A percentile compares a stretch with the other conserved stretches of the same genome.
Evolutionary conservation across 1,140 invertebrate genomes (phyloP).

Genomic region (Zaprionus africanus): DNA sequence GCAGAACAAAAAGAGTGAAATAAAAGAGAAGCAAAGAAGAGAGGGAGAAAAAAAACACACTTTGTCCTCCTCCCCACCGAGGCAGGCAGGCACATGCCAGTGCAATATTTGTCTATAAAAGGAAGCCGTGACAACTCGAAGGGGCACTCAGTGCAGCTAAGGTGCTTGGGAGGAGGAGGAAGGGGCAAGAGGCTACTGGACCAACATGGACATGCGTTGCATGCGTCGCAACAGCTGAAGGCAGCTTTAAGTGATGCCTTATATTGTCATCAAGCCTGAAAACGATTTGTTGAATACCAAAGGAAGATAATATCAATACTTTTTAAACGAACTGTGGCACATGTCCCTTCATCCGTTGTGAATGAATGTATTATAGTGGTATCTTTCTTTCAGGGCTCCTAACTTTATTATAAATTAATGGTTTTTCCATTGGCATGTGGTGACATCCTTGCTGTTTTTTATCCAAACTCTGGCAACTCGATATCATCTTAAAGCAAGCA

Average conservation of each 20-base stretch:
- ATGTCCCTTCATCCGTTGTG: neutral
- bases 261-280: conserved; percentile 27
- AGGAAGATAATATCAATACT: conserved; percentile 4
- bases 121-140: conserved; percentile 67
- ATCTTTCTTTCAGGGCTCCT: too few relatives aligned
- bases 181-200: conserved; percentile 4
- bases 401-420: too few relatives aligned
- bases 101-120: conserved; percentile 78
- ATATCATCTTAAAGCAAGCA: too few relatives aligned
- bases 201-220: conserved; percentile 8
- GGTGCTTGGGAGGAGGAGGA: neutral
- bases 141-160: conserved; percentile 3
- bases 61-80: neutral
- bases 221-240: conserved; percentile 12
- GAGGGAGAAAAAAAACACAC: conserved; percentile 26
- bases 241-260: conserved; percentile 31
- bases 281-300: conserved; percentile 8
- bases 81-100: conserved; percentile 62
- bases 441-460: too few relatives aligned
- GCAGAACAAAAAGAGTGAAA: conserved; percentile 13
- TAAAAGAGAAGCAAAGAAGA: conserved; percentile 34
- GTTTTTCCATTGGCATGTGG: too few relatives aligned
- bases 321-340: neutral
- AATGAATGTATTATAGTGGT: neutral
- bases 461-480: too few relatives aligned